Base-by-base conservation (phyloP, 2,797 vertebrate genomes). In the Ispidina picta region DNA sequence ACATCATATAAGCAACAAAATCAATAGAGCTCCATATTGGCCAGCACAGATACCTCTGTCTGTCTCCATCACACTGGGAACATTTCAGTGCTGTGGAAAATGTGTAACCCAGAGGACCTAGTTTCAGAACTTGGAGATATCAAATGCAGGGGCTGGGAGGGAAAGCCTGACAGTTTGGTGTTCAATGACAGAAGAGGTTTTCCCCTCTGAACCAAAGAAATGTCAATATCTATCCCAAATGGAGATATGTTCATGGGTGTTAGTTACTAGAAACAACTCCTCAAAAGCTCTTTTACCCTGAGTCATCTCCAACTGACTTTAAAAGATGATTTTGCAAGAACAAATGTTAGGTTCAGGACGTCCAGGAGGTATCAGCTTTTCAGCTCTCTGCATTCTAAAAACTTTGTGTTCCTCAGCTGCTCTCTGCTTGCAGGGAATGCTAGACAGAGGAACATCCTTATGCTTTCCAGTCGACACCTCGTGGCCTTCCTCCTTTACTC, bases 11-110 rank as follows among this genome's bases (percentile, higher is more conserved):
- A 85, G 58, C 56, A 85, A 37, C 20, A 62, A 84, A 95, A 95
- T 96, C 92, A 72, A 93, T 95, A 88, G 20, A 51, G 65, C 71
- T 92, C 63, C 75, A 28, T 90, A 91, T 74, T 91, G 90, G 51
- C 69, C 55, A 48, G 92, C 93, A 79, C 52, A 71, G 87, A 73
- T 85, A 86, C 19, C 46, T 79, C 71, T 81, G 79, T 83, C 55
- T 81, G 55, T 76, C 58, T 74, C 58, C 64, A 69, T 83, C 55
- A 48, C 68, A 65, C 62, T 44, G 75, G 31, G 26, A 29, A 68
- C 54, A 33, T 88, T 88, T 91, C 78, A 90, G 71, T 48, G 59
- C 65, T 84, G 49, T 83, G 62, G 77, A 80, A 93, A 92, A 85
- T 37, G 18, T 44, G 39, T 60, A 91, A 90, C 62, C n/a, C 35